Base-by-base conservation (phyloP, 2,113 vertebrate species). In the Jacana jacana region DNA sequence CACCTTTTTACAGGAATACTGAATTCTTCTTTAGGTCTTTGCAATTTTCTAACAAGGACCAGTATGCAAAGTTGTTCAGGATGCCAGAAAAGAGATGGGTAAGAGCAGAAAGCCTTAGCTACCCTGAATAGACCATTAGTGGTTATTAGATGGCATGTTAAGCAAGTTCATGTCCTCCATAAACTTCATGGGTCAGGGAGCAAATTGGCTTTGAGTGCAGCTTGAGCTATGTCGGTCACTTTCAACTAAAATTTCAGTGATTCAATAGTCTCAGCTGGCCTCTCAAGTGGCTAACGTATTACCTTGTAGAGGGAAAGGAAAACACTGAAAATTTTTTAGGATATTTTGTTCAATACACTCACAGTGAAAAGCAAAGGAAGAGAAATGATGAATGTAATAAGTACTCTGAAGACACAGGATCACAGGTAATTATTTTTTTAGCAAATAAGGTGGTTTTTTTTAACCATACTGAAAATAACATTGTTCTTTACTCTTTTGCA, bases 381-480 rank as follows among this genome's bases (percentile, higher is more conserved):
- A 33, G 23, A 88, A 69, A 69, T 55, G 20, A 90, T 61, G 42
- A 95, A 65, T 39, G 42, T 10, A 60, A 14, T 40, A 77, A 70
- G 19, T 55, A 64, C 39, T 63, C 65, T 52, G 65, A 93, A 84
- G 51, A 44, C 28, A 52, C 10, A 42, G 20, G 37, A 58, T 40
- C 58, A 66, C 39, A 19, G 6, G 16, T 58, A 72, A 87, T 60
- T 78, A 44, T 30, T 86, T 86, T 82, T 81, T 49, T 7, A 46
- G 23, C 39, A 85, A 92, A 91, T 24, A 94, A 17, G 17, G 12
- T 44, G 42, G 44, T 19, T 46, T 20, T 93, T 70, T 76, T 89
- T 89, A 70, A 71, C 58, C 9, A 44, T 88, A 54, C 49, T 89
- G 82, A 96, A 96, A 97, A 88, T 61, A 83, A 82, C 69, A 88